These are phyloP conservation scores for Macrochelys suwanniensis DNA, from an alignment of 2,797 vertebrate species.

Conservation along the genomic window DNA sequence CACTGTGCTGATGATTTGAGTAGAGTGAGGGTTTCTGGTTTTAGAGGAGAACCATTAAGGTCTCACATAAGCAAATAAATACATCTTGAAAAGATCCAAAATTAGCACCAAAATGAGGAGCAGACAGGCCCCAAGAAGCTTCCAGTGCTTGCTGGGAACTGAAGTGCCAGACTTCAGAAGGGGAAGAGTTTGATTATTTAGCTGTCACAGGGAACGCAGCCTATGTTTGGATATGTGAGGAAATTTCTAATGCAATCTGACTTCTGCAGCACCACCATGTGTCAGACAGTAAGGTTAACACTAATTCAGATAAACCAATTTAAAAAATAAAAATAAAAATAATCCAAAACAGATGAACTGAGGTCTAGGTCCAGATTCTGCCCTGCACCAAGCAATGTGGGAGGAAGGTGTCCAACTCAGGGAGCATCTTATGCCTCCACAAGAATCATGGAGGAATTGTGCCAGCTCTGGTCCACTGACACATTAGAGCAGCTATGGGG, in stretches of 20 bases:
- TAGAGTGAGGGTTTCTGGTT: neutral
- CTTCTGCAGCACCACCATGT: neutral
- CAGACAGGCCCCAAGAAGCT: neutral
- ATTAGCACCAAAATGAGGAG: neutral
- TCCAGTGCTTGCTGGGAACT: neutral
- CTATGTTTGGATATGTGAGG: neutral
- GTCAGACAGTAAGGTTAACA: too few relatives aligned
- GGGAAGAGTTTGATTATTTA: too few relatives aligned
- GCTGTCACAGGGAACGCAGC: neutral
- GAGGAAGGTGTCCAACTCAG: neutral
- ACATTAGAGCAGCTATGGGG: neutral
- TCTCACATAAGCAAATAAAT: rapidly evolving
- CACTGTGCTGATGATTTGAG: neutral
- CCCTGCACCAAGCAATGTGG: neutral
- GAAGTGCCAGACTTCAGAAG: neutral
- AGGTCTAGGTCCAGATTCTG: neutral
- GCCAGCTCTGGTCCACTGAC: neutral
- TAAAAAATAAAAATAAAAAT: too few relatives aligned
- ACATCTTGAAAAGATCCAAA: neutral
- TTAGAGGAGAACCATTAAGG: neutral
- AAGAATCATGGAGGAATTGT: neutral
- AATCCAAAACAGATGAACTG: neutral
- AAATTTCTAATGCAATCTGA: neutral
- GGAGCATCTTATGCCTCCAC: too few relatives aligned
- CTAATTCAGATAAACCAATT: too few relatives aligned